Percentiles rank a stretch among this genome's conserved stretches.
These are phyloP conservation scores for Cathartes aura DNA, from an alignment of 2,113 vertebrate genomes.

Conservation along the genomic window DNA sequence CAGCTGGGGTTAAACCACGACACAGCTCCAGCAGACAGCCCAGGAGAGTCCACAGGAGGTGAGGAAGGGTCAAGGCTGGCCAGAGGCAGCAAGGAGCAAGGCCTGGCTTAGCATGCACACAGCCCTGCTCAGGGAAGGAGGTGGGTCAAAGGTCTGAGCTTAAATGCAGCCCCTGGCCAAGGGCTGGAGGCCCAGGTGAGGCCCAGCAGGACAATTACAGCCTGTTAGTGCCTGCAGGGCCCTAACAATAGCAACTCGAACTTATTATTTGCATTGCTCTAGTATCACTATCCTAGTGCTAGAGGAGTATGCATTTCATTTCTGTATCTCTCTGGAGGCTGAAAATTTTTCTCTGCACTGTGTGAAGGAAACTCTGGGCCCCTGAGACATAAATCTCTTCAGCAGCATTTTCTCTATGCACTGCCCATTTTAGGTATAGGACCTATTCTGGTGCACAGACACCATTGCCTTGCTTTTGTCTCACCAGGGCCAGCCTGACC, in stretches of 20 bases:
- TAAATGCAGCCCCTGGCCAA: background rate
- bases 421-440: background rate
- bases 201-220: background rate
- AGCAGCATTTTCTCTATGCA: background rate
- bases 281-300: accelerated
- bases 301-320: background rate
- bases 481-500: background rate
- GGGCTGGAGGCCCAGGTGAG: background rate
- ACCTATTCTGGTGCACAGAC: background rate
- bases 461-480: background rate
- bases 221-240: background rate
- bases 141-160: accelerated
- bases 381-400: background rate
- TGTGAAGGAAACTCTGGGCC: background rate
- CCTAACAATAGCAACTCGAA: background rate
- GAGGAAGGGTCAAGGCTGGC: background rate
- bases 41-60: accelerated
- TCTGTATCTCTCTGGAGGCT: background rate
- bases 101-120: background rate
- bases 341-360: background rate
- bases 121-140: too few relatives aligned
- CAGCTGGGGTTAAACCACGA: too few relatives aligned
- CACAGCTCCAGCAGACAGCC: background rate
- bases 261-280: background rate
- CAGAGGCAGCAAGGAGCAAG: background rate